Conservation (phyloP, 2,113 vertebrate genomes). For the Scalopus aquaticus region DNA sequence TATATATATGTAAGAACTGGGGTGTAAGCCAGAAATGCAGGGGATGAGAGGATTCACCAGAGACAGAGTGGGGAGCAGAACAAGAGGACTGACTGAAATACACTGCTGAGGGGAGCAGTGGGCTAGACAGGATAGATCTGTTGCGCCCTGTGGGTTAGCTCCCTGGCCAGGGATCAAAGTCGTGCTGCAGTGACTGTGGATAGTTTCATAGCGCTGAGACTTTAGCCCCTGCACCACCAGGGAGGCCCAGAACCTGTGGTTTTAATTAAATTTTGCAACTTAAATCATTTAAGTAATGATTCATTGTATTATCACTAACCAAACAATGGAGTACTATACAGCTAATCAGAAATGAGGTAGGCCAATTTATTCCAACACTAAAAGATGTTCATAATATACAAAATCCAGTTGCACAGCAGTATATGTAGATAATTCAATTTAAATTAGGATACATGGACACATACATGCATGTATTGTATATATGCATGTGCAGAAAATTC, state of each 20-base stretch:
- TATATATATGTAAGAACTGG: too few species aligned
- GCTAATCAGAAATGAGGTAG: neutral
- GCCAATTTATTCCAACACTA: neutral
- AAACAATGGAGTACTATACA: neutral
- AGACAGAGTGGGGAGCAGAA: too few species aligned
- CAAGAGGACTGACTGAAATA: too few species aligned
- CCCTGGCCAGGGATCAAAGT: too few species aligned
- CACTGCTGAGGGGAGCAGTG: too few species aligned
- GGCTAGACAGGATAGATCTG: too few species aligned
- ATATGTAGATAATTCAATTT: neutral
- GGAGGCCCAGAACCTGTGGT: neutral
- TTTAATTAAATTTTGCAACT: neutral
- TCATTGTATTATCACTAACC: neutral
- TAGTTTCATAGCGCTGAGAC: too few species aligned
- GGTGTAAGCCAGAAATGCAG: too few species aligned
- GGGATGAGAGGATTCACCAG: too few species aligned
- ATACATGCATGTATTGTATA: neutral
- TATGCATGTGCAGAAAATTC: neutral
- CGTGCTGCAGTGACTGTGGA: too few species aligned
- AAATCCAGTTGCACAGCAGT: neutral
- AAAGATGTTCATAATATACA: neutral
- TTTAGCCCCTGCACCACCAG: too few species aligned
- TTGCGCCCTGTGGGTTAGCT: too few species aligned
- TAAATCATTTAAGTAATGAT: neutral
- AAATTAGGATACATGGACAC: neutral